Evolutionary conservation across 1,140 invertebrate genomes (phyloP).

Genomic region (Theocolax elegans): DNA sequence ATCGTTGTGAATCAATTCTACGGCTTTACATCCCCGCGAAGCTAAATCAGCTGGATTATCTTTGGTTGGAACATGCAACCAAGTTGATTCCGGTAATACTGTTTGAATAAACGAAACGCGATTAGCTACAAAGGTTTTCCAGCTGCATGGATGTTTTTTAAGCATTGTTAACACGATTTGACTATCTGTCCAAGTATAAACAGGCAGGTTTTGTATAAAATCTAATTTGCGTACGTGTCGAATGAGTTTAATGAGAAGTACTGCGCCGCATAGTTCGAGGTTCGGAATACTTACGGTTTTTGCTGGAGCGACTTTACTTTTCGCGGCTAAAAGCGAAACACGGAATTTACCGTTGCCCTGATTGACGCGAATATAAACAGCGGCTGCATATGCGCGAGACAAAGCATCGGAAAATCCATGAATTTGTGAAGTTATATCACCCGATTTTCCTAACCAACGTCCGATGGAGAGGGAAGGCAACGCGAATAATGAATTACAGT

Average conservation of each 20-base stretch:
- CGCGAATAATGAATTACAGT: not conserved
- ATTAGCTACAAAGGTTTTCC: constrained; percentile 14
- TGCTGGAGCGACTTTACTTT: not conserved
- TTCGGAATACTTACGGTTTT: not conserved
- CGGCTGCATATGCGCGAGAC: not conserved
- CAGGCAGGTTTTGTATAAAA: not conserved
- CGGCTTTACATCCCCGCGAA: not conserved
- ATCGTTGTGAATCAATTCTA: not conserved
- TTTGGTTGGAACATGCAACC: not conserved
- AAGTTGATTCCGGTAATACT: not conserved
- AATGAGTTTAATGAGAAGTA: not conserved
- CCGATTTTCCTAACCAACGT: not conserved
- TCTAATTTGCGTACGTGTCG: not conserved
- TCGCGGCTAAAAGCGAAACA: not conserved
- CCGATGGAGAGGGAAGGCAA: not conserved
- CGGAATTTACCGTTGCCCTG: no score
- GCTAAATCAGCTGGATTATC: not conserved
- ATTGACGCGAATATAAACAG: not conserved
- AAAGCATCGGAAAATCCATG: not conserved
- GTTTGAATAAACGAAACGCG: not conserved
- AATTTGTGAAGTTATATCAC: not conserved
- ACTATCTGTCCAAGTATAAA: not conserved
- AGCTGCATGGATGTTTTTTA: not conserved
- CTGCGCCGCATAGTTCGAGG: not conserved
- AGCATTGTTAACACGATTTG: constrained; percentile 1